A percentile compares a stretch with the other conserved stretches of the same genome.
Evolutionary conservation across 2,797 vertebrate species (phyloP).

Genomic region (Setipinna tenuifilis): DNA sequence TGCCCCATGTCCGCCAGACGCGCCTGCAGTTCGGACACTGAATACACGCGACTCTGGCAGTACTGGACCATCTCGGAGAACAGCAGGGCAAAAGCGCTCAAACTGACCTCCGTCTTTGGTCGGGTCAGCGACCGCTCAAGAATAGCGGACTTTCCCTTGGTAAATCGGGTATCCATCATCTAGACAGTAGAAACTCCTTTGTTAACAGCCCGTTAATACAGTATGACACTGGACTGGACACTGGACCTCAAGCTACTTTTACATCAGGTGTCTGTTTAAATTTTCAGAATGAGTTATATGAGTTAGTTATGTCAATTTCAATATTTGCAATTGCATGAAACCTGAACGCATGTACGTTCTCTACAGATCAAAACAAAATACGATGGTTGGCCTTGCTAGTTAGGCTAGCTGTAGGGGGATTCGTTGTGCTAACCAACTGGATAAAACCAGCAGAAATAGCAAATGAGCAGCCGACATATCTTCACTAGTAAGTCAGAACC

Average conservation of each 20-base stretch:
- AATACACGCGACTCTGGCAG: slow-evolving; percentile 94
- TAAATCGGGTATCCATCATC: slow-evolving; percentile 89
- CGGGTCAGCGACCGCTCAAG: slow-evolving; percentile 86
- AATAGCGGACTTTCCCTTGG: slow-evolving; percentile 88
- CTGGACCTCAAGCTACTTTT: not conserved
- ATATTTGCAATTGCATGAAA: not conserved
- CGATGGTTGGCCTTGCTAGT: not conserved
- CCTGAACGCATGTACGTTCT: not conserved
- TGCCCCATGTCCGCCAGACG: slow-evolving; percentile 88
- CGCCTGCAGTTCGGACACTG: slow-evolving; percentile 90
- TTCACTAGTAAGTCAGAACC: not conserved
- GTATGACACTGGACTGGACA: not conserved
- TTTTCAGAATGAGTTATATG: too few species aligned
- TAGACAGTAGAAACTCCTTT: not conserved
- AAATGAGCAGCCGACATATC: not conserved
- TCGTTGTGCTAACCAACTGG: not conserved
- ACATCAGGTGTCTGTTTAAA: not conserved
- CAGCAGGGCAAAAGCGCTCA: slow-evolving; percentile 89
- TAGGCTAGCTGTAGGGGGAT: not conserved
- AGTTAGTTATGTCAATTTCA: not conserved
- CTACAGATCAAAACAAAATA: too few species aligned
- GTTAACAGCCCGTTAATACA: not conserved
- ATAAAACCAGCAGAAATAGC: not conserved
- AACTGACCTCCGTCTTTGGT: slow-evolving; percentile 86
- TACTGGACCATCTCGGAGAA: slow-evolving; percentile 98